These are phyloP conservation scores for Pyrrhosoma nymphula DNA, from an alignment of 2,888 invertebrate genomes.

Conservation along the genomic window DNA sequence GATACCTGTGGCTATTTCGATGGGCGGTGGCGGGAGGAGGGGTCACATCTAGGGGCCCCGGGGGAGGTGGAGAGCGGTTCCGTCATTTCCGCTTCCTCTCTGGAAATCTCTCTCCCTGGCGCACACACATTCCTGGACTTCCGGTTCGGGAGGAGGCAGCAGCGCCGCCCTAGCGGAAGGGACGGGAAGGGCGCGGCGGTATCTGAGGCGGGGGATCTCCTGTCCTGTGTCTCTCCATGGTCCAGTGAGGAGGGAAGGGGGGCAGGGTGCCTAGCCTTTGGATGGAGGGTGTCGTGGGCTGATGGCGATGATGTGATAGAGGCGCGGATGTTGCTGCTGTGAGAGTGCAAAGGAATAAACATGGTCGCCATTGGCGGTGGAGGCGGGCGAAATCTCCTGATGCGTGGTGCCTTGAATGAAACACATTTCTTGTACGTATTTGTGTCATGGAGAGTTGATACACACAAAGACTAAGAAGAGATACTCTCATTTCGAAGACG, in stretches of 20 bases:
- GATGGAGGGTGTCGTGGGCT: too few relatives aligned
- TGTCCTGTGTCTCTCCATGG: not conserved
- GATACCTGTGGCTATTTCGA: not conserved
- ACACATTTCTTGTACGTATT: too few relatives aligned
- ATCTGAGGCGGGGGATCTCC: constrained; percentile 23
- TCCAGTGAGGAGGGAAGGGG: not conserved
- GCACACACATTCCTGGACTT: constrained; percentile 29
- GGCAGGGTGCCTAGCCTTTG: not conserved
- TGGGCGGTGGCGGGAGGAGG: not conserved
- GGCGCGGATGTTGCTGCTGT: too few relatives aligned
- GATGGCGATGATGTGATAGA: too few relatives aligned
- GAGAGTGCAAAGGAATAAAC: too few relatives aligned
- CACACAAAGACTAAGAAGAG: too few relatives aligned
- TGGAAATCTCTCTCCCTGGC: not conserved
- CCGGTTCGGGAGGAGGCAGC: not conserved
- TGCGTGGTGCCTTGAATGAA: too few relatives aligned
- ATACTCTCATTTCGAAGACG: too few relatives aligned
- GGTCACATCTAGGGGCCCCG: not conserved
- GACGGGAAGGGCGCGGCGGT: not conserved
- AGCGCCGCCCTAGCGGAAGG: constrained; percentile 4
- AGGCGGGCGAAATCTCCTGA: too few relatives aligned
- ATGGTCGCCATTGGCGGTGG: too few relatives aligned
- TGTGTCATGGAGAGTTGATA: too few relatives aligned
- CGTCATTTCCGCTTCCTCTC: constrained; percentile 49
- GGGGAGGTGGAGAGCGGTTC: not conserved